Evolutionary conservation across 2,797 vertebrate genomes (phyloP).

Genomic region (Chelon auratus): DNA sequence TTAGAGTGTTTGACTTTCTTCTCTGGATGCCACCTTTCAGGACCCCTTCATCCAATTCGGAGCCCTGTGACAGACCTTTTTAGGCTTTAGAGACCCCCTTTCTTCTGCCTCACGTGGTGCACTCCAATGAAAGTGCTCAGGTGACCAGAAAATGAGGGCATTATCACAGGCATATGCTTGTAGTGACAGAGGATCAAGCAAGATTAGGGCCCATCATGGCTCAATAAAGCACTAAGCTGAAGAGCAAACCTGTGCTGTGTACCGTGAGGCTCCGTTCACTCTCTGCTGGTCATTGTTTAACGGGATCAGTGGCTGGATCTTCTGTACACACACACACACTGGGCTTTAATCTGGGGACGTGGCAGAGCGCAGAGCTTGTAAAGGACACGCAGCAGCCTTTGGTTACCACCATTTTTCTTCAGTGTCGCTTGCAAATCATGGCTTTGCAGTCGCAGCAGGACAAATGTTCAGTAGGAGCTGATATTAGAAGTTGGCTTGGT

Average conservation of each 20-base stretch:
- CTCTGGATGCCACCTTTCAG: constrained; percentile 71
- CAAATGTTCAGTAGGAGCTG: constrained; percentile 11
- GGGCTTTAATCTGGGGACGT: constrained; percentile 67
- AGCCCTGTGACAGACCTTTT: constrained; percentile 49
- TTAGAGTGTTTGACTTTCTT: constrained; percentile 85
- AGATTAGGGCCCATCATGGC: constrained; percentile 80
- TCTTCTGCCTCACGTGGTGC: constrained; percentile 64
- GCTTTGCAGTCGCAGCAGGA: constrained; percentile 19
- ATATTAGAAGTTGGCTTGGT: constrained; percentile 9
- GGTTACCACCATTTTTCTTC: constrained; percentile 39
- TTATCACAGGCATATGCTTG: constrained; percentile 84
- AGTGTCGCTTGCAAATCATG: constrained; percentile 24
- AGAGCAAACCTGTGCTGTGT: constrained; percentile 77
- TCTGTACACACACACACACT: constrained; percentile 61
- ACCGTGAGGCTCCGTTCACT: constrained; percentile 68
- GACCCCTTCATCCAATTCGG: constrained; percentile 70
- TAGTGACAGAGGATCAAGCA: constrained; percentile 80
- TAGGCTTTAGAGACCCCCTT: constrained; percentile 68
- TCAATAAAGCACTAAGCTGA: constrained; percentile 79
- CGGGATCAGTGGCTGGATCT: constrained; percentile 61
- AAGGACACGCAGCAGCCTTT: constrained; percentile 34
- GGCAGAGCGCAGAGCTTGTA: constrained; percentile 27
- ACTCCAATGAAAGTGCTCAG: constrained; percentile 82
- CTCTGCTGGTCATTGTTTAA: constrained; percentile 74
- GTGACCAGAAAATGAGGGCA: constrained; percentile 86